These are phyloP conservation scores for Seriola quinqueradiata DNA, from an alignment of 2,113 vertebrate species.

Conservation along the genomic window DNA sequence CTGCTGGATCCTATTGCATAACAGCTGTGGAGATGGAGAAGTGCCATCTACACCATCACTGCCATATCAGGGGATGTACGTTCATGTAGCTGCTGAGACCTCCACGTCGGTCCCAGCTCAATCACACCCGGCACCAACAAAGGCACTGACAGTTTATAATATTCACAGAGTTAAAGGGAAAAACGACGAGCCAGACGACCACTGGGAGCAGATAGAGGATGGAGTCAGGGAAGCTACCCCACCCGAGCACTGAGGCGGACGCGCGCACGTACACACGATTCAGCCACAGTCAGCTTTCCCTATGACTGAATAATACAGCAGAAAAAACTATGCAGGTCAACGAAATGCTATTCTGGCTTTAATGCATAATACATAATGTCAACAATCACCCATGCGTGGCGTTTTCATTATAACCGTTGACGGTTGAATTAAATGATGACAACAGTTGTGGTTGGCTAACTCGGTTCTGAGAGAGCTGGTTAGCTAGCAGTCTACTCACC, in stretches of 20 bases:
- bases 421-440: neutral
- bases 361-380: neutral
- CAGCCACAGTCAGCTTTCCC: conserved; percentile 10
- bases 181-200: neutral
- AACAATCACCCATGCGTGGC: neutral
- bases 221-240: conserved; percentile 59
- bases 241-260: conserved; percentile 46
- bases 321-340: rapidly evolving
- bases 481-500: conserved; percentile 70
- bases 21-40: conserved; percentile 73
- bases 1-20: conserved; percentile 73
- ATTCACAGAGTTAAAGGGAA: neutral
- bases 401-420: neutral
- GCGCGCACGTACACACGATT: neutral
- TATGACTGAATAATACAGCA: neutral
- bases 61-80: conserved; percentile 58
- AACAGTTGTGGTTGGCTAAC: neutral
- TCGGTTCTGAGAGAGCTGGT: conserved; percentile 2
- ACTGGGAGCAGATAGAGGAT: neutral
- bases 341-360: neutral
- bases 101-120: neutral
- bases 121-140: neutral
- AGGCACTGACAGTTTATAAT: rapidly evolving
- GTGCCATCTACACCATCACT: conserved; percentile 56
- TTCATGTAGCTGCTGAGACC: conserved; percentile 12